A percentile compares a stretch with the other conserved stretches of the same genome.
These are phyloP conservation scores for Icerya purchasi DNA, from an alignment of 2,888 invertebrate species.

Conservation along the genomic window DNA sequence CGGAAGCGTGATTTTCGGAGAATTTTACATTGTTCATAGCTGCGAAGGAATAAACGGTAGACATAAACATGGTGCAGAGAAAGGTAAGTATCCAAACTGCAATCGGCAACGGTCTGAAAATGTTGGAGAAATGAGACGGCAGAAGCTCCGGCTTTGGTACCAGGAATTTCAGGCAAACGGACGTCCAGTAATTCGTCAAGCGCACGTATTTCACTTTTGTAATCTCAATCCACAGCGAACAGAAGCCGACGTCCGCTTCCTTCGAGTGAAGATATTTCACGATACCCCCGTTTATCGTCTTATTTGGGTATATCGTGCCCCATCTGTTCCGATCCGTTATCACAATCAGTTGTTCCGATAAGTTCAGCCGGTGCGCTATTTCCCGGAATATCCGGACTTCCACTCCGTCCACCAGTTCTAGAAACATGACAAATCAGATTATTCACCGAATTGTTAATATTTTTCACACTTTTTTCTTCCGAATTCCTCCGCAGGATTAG, in stretches of 20 bases:
- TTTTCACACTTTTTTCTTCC: too few species aligned
- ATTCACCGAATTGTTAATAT: too few species aligned
- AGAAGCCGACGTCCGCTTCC: constrained; percentile 14
- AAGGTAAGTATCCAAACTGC: constrained; percentile 14
- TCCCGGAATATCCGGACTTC: constrained; percentile 15
- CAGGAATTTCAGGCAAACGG: constrained; percentile 14
- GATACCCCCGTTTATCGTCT: constrained; percentile 13
- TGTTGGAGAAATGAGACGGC: constrained; percentile 12
- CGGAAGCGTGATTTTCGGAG: too few species aligned
- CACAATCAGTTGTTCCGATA: constrained; percentile 8
- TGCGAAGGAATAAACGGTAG: constrained; percentile 3
- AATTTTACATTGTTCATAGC: too few species aligned
- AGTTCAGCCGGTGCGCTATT: constrained; percentile 12
- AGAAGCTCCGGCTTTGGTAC: constrained; percentile 14
- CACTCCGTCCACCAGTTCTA: constrained; percentile 14
- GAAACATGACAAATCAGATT: too few species aligned
- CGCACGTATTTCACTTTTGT: constrained; percentile 7
- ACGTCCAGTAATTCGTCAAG: constrained; percentile 14
- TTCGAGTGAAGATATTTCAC: constrained; percentile 6
- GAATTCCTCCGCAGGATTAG: too few species aligned
- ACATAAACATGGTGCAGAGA: constrained; percentile 2
- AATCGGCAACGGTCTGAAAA: constrained; percentile 14
- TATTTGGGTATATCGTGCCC: constrained; percentile 13
- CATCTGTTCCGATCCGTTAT: constrained; percentile 12
- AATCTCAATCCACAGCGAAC: constrained; percentile 15